Conservation (phyloP, 2,113 vertebrate genomes). For the Phasianus colchicus region DNA sequence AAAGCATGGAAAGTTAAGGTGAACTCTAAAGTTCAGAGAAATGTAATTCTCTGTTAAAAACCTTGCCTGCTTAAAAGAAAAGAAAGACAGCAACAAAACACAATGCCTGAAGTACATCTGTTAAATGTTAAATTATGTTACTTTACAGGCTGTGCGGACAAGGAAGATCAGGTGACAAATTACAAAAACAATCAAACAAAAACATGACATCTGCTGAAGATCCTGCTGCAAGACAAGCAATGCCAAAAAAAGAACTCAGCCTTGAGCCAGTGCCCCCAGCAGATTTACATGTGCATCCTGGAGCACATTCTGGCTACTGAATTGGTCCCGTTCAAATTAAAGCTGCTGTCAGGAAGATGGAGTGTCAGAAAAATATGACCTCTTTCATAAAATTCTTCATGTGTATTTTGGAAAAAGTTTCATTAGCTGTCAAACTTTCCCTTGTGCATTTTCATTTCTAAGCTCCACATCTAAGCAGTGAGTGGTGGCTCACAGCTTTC, state of each 20-base stretch:
- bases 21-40: neutral
- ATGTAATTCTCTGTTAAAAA: neutral
- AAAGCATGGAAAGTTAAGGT: neutral
- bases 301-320: neutral
- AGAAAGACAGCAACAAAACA: neutral
- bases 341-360: neutral
- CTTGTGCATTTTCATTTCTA: neutral
- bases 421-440: neutral
- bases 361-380: neutral
- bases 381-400: neutral
- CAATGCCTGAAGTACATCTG: neutral
- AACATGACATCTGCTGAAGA: rapidly evolving
- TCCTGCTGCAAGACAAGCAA: neutral
- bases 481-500: neutral
- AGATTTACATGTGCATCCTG: neutral
- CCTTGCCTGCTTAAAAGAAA: neutral
- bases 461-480: neutral
- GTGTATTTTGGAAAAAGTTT: neutral
- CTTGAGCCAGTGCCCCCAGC: neutral
- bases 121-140: rapidly evolving
- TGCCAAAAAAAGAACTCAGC: neutral
- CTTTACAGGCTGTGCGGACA: neutral
- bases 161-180: neutral
- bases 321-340: neutral
- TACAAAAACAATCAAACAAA: neutral